Evolutionary conservation across 2,113 vertebrate species (phyloP).

Genomic region (Cyrtonyx montezumae): DNA sequence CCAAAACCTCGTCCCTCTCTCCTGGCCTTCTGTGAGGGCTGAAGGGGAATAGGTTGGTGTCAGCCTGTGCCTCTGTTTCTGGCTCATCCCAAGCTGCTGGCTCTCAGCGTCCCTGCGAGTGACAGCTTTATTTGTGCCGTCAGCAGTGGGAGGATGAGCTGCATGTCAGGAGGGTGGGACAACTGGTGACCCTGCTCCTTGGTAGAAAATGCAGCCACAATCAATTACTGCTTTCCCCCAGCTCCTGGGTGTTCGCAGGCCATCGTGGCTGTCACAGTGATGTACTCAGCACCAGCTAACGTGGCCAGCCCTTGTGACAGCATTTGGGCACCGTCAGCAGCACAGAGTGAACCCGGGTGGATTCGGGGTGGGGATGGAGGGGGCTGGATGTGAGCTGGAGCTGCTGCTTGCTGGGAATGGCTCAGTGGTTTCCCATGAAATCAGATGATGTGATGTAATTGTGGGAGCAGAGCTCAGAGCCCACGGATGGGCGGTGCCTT

Average conservation of each 20-base stretch:
- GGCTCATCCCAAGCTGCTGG: neutral
- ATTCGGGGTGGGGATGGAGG: neutral
- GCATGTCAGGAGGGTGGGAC: neutral
- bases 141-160: neutral
- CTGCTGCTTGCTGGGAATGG: neutral
- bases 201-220: neutral
- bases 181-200: neutral
- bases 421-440: neutral
- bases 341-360: fast-evolving
- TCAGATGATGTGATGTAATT: neutral
- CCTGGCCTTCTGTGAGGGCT: neutral
- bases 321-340: neutral
- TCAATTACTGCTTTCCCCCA: neutral
- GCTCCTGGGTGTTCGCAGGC: neutral
- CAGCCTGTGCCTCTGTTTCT: neutral
- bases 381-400: neutral
- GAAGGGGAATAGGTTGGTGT: fast-evolving
- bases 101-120: neutral
- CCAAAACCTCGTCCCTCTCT: neutral
- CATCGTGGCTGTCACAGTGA: neutral
- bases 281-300: neutral
- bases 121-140: neutral
- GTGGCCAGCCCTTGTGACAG: neutral
- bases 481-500: neutral
- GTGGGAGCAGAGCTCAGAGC: neutral